Base-by-base conservation (phyloP, 2,797 vertebrate genomes). In the Poecilia gillii region DNA sequence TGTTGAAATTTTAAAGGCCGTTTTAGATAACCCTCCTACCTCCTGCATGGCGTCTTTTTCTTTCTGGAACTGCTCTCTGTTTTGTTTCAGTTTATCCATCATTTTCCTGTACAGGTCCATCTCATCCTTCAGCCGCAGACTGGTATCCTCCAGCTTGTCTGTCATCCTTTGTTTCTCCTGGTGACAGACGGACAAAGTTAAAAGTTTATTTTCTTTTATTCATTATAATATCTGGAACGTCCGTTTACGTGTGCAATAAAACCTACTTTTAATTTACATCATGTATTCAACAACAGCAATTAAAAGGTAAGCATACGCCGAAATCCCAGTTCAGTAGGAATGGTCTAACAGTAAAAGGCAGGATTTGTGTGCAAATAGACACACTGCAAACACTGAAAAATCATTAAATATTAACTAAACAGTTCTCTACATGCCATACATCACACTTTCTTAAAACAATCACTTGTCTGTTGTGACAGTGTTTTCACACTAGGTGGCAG, bases 121-220 rank as follows among this genome's bases (percentile, higher is more conserved):
- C 94, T 99, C 98, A 0, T 99, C 98, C 93, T 97, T 99, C 86
- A 99, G 96, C 6, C 98, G 95, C 85, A 99, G 92, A 70, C 97
- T 99, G 0, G 98, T 98, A 92, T 99, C 98, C 78, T 99, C 98
- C 90, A 99, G 86, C 77, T 98, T 95, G 83, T 99, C 98, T 0
- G 98, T 98, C 97, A 99, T 98, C 68, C 98, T 95, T 91, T 99
- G 98, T 85, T 97, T 97, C 84, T 99, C 98, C 98, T 99, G 74
- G 79, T 8, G 28, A 82, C 57, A 47, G 18, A 80, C 36, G 75
- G 13, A 74, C 36, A 81, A 25, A 33, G 16, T 33, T 53, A 68
- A 8, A 59, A 36, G 41, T 45, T 45, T 6, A 1, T 73, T 57
- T 59, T 3, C 0, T 74, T 53, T 31, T 36, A 45, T 62, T 72